phyloP scores from a whole-genome alignment of 2,797 vertebrate species.

The Passerculus sandwichensis region DNA sequence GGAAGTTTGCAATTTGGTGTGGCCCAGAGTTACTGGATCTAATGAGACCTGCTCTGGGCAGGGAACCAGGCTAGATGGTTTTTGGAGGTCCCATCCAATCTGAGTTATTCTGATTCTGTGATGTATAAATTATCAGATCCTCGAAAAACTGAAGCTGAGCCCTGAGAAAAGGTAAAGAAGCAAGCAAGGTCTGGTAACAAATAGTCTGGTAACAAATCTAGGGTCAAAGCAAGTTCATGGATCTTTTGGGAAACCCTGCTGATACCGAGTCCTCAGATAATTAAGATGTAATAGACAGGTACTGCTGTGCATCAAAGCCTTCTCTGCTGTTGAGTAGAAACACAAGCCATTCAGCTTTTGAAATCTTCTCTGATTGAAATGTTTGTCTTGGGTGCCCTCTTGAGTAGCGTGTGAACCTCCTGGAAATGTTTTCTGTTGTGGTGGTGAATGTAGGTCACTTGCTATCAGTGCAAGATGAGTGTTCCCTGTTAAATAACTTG shows the following conservation, averaged over 20 bases:
- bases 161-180: not conserved
- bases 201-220: not conserved
- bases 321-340: not conserved
- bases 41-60: not conserved
- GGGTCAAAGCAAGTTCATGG: not conserved
- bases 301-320: not conserved
- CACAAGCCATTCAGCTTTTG: not conserved
- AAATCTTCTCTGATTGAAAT: not conserved
- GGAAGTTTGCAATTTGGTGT: not conserved
- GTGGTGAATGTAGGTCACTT: not conserved
- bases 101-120: not conserved
- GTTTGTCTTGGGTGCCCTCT: not conserved
- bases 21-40: not conserved
- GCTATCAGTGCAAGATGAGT: not conserved
- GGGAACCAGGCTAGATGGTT: not conserved
- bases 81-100: not conserved
- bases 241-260: not conserved
- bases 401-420: not conserved
- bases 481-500: not conserved
- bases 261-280: not conserved
- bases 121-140: not conserved
- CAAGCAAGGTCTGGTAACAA: not conserved
- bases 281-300: not conserved
- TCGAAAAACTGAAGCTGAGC: not conserved
- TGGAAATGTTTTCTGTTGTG: not conserved